These are phyloP conservation scores for Setophaga coronata DNA, from an alignment of 2,113 vertebrate genomes.

Conservation along the genomic window DNA sequence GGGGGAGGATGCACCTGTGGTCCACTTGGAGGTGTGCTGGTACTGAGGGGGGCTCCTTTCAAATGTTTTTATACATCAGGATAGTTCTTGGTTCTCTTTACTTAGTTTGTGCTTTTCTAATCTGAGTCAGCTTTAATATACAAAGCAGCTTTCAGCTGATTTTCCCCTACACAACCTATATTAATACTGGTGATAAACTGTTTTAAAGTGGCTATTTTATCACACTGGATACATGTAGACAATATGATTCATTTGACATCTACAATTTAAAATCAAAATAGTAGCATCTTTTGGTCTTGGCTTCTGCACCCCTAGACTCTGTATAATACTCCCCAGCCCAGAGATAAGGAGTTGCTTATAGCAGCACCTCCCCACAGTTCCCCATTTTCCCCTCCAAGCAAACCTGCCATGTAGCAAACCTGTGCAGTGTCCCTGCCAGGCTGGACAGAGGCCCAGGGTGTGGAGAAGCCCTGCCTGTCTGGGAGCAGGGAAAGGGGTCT, in stretches of 20 bases:
- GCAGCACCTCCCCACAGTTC: neutral
- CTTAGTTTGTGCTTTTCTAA: neutral
- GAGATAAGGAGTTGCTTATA: neutral
- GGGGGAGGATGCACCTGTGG: neutral
- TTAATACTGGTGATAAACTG: neutral
- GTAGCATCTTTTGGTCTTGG: neutral
- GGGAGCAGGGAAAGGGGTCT: neutral
- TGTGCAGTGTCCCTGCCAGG: neutral
- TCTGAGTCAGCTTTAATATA: neutral
- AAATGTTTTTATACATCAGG: neutral
- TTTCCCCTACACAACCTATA: neutral
- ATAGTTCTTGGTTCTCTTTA: neutral
- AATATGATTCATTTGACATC: neutral
- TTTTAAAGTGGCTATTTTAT: neutral
- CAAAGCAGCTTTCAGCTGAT: neutral
- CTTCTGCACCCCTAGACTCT: neutral
- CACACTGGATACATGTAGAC: neutral
- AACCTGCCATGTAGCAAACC: neutral
- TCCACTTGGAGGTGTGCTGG: neutral
- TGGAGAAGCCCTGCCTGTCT: neutral
- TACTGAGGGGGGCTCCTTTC: neutral
- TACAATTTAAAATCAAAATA: neutral
- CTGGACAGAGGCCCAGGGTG: accelerated
- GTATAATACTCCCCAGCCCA: neutral
- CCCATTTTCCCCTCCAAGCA: neutral